Percentiles rank a stretch among this genome's conserved stretches.
Evolutionary conservation across 2,113 vertebrate genomes (phyloP).

Genomic region (Irena cyanogastra): DNA sequence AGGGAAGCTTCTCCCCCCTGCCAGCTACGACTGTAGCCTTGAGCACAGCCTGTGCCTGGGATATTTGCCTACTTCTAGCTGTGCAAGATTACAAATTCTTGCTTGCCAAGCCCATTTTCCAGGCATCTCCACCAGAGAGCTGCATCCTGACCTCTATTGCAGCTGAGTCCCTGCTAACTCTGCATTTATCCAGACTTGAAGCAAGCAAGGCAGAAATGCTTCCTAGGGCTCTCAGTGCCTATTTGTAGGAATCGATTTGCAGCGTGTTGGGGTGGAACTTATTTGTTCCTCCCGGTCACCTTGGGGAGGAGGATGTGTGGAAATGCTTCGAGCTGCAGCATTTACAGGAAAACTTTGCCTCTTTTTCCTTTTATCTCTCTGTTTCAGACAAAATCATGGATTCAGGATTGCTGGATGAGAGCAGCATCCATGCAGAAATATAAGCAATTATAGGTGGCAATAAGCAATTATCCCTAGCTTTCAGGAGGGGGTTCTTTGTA

Average conservation of each 20-base stretch:
- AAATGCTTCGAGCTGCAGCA: neutral
- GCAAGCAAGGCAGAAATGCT: neutral
- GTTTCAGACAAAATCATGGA: neutral
- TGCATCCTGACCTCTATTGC: neutral
- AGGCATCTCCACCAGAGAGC: neutral
- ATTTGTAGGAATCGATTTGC: neutral
- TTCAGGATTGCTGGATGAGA: neutral
- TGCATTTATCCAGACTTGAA: neutral
- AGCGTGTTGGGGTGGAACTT: neutral
- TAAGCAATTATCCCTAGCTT: no score
- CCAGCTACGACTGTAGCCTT: neutral
- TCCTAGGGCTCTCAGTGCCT: neutral
- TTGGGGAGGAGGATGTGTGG: neutral
- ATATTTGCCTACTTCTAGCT: neutral
- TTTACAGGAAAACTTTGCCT: neutral
- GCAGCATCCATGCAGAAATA: neutral
- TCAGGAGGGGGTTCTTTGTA: neutral
- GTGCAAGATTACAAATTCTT: neutral
- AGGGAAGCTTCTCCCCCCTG: neutral
- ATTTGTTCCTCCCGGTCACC: neutral
- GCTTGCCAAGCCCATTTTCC: neutral
- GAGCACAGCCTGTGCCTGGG: neutral
- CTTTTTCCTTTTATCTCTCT: neutral
- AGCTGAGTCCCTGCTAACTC: slow-evolving; percentile 1
- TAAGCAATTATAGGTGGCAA: neutral